A percentile compares a stretch with the other conserved stretches of the same genome.
Evolutionary conservation across 2,888 invertebrate genomes (phyloP).

Genomic region (Drosophila mulleri): DNA sequence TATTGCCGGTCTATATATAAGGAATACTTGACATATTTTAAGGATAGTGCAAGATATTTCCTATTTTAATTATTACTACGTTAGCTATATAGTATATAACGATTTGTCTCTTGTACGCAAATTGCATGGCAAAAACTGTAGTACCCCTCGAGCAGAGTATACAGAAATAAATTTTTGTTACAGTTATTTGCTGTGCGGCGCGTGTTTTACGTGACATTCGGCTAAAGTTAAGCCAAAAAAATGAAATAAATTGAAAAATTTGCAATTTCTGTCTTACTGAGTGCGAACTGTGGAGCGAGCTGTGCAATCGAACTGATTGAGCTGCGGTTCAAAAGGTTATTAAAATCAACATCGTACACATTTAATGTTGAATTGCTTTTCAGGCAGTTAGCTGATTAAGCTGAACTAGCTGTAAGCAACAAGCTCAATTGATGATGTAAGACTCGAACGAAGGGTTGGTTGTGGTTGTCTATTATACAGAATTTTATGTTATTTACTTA

Average conservation of each 20-base stretch:
- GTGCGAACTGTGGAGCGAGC: constrained; percentile 6
- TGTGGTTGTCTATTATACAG: background rate
- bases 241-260: constrained; percentile 53
- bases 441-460: background rate
- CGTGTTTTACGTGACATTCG: constrained; percentile 66
- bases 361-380: constrained; percentile 3
- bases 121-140: background rate
- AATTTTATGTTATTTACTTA: background rate
- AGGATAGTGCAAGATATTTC: background rate
- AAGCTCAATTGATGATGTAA: constrained; percentile 1
- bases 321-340: constrained; percentile 36
- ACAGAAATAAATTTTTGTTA: constrained; percentile 6
- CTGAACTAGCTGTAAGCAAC: constrained; percentile 17
- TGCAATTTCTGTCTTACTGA: constrained; percentile 43
- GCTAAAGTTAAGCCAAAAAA: constrained; percentile 23
- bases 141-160: background rate
- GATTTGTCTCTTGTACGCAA: background rate
- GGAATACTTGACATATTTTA: background rate
- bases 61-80: background rate
- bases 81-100: background rate
- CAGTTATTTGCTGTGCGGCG: constrained; percentile 26
- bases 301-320: constrained; percentile 45
- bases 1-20: background rate
- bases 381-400: constrained; percentile 40
- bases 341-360: constrained; percentile 26